Evolutionary conservation across 2,888 invertebrate genomes (phyloP).

Genomic region (Apodemia duryi): DNA sequence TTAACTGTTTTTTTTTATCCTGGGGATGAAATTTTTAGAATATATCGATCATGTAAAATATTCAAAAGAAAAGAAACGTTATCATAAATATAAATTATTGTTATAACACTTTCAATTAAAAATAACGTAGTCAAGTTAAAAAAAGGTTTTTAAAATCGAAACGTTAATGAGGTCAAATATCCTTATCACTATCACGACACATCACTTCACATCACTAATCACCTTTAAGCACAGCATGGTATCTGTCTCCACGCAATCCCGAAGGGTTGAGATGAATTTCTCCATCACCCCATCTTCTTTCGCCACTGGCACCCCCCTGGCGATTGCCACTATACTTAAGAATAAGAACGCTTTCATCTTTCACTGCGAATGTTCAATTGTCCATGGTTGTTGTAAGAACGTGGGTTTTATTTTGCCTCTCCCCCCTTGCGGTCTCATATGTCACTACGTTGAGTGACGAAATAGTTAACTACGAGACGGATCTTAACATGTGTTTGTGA

Average conservation of each 20-base stretch:
- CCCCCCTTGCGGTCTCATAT: conserved; percentile 63
- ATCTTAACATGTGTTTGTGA: conserved; percentile 52
- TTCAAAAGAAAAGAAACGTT: not conserved
- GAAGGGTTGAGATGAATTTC: conserved; percentile 67
- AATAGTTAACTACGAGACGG: conserved; percentile 44
- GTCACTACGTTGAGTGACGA: conserved; percentile 56
- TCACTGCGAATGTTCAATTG: conserved; percentile 62
- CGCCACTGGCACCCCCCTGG: conserved; percentile 57
- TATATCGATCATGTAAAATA: too few species aligned
- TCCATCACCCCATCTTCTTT: conserved; percentile 63
- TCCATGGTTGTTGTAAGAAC: conserved; percentile 53
- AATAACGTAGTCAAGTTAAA: not conserved
- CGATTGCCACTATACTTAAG: conserved; percentile 52
- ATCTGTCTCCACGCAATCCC: conserved; percentile 85
- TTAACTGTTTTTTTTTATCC: too few species aligned
- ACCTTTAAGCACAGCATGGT: conserved; percentile 87
- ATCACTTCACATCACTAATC: conserved; percentile 63
- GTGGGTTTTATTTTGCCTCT: conserved; percentile 67
- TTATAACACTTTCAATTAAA: not conserved
- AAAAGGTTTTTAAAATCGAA: not conserved
- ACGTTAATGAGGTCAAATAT: conserved; percentile 2
- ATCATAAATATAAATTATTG: not conserved
- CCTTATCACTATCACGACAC: conserved; percentile 41
- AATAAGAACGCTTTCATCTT: conserved; percentile 65
- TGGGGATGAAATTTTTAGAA: too few species aligned